Evolutionary conservation across 2,888 invertebrate species (phyloP).

Genomic region (Drosophila kambysellisi): DNA sequence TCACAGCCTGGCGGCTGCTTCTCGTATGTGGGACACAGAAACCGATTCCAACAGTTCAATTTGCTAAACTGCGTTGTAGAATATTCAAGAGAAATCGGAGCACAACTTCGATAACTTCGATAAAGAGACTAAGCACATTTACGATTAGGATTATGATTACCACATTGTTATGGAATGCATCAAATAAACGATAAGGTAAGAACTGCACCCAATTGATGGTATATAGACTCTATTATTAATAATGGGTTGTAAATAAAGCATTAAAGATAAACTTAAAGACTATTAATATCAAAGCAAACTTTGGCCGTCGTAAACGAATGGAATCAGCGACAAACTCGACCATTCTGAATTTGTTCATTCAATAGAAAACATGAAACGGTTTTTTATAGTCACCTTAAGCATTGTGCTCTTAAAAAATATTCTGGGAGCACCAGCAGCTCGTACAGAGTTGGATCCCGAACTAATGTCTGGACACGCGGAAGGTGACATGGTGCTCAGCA

Average conservation of each 20-base stretch:
- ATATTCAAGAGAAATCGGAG: no score
- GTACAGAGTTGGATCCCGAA: conserved; percentile 87
- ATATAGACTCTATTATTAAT: neutral
- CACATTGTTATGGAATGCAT: conserved; percentile 81
- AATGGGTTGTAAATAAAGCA: conserved; percentile 21
- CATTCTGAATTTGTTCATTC: neutral
- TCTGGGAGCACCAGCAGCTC: conserved; percentile 33
- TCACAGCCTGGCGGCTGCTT: conserved; percentile 88
- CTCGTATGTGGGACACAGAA: conserved; percentile 89
- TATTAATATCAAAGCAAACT: neutral
- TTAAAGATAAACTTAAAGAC: conserved; percentile 40
- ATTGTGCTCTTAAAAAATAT: neutral
- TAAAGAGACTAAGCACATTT: conserved; percentile 85
- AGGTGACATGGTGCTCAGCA: conserved; percentile 89
- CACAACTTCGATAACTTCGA: no score
- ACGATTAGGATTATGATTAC: conserved; percentile 90
- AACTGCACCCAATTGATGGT: conserved; percentile 1
- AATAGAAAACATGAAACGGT: conserved; percentile 30
- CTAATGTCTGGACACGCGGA: conserved; percentile 90
- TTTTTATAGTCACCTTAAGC: neutral
- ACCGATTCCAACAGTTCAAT: conserved; percentile 84
- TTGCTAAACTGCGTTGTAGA: conserved; percentile 59
- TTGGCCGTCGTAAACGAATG: no score
- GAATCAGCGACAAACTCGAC: neutral
- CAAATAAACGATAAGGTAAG: conserved; percentile 83